Conservation (phyloP, 2,113 vertebrate species). For the Oreochromis spilurus region DNA sequence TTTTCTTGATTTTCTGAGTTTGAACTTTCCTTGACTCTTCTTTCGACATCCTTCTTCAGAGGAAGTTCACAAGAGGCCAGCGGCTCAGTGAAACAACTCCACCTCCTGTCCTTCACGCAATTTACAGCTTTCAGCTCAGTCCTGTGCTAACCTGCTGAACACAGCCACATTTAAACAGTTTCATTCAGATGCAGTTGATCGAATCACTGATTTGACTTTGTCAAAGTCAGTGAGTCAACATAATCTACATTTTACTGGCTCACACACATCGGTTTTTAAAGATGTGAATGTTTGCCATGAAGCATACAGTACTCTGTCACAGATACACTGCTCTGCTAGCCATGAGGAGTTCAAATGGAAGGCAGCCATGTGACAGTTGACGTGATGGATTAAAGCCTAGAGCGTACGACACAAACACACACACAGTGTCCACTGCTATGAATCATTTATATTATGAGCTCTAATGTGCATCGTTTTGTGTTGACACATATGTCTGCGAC, state of each 20-base stretch:
- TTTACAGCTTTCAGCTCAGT: neutral
- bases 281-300: neutral
- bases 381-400: neutral
- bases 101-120: neutral
- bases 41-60: conserved; percentile 37
- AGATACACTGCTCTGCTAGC: neutral
- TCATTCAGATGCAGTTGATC: neutral
- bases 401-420: neutral
- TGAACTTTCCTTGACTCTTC: neutral
- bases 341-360: neutral
- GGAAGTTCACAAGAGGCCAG: conserved; percentile 71
- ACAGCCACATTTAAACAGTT: conserved; percentile 27
- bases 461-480: neutral
- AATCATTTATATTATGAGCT: neutral
- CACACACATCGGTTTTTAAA: neutral
- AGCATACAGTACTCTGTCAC: neutral
- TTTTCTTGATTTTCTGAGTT: neutral
- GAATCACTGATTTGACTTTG: neutral
- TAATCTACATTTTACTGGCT: neutral
- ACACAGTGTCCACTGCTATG: neutral
- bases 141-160: conserved; percentile 30
- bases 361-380: neutral
- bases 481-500: neutral
- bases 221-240: neutral
- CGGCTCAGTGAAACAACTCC: conserved; percentile 70